Evolutionary conservation across 2,113 vertebrate genomes (phyloP).

Genomic region (Aldabrachelys gigantea): DNA sequence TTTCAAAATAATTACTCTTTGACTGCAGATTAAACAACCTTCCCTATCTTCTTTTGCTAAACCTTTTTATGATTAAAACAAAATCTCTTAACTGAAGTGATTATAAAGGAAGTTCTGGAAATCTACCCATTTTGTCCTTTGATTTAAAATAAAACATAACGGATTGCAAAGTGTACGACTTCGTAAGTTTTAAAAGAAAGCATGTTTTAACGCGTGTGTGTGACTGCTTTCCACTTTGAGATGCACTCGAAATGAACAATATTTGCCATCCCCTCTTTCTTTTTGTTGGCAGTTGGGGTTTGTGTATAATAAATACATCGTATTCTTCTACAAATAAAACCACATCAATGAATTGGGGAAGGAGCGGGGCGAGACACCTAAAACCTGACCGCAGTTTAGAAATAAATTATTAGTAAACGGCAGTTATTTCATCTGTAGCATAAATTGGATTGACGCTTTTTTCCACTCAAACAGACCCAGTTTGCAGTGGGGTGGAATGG

Average conservation of each 20-base stretch:
- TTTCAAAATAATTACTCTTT: conserved; percentile 48
- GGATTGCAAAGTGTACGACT: neutral
- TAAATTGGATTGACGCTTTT: conserved; percentile 29
- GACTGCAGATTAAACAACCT: conserved; percentile 36
- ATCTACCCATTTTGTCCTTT: neutral
- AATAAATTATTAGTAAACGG: conserved; percentile 27
- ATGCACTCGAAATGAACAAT: neutral
- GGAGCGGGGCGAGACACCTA: neutral
- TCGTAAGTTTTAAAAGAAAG: neutral
- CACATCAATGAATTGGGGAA: neutral
- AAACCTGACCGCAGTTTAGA: neutral
- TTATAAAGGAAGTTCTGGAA: conserved; percentile 44
- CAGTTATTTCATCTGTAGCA: conserved; percentile 18
- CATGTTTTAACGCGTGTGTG: neutral
- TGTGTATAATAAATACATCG: neutral
- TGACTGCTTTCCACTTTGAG: neutral
- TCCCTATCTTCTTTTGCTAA: conserved; percentile 35
- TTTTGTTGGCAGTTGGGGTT: neutral
- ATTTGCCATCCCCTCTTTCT: neutral
- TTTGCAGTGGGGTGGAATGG: conserved; percentile 33
- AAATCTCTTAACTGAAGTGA: conserved; percentile 34
- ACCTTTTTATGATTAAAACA: conserved; percentile 54
- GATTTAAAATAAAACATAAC: conserved; percentile 10
- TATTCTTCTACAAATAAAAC: conserved; percentile 16
- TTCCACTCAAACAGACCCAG: neutral